These are phyloP conservation scores for Hippoglossus stenolepis DNA, from an alignment of 2,113 vertebrate genomes.

Conservation along the genomic window DNA sequence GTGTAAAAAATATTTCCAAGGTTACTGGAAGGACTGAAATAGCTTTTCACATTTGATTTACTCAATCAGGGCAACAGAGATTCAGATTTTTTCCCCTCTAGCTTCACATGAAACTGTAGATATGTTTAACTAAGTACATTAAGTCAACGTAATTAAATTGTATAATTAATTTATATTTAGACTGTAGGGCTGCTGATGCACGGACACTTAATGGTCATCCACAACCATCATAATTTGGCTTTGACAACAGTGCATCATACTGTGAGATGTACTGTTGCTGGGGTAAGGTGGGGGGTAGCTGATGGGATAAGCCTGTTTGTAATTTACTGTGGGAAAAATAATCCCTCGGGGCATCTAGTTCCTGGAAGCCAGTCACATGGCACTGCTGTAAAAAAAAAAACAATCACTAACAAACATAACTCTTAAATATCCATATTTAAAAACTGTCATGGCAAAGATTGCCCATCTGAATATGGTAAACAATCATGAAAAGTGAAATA, in stretches of 20 bases:
- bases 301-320: constrained; percentile 35
- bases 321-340: constrained; percentile 26
- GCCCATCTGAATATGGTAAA: not conserved
- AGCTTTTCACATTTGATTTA: not conserved
- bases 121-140: not conserved
- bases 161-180: not conserved
- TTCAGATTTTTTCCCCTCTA: not conserved
- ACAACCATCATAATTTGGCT: not conserved
- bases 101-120: not conserved
- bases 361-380: constrained; percentile 52
- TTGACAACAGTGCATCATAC: constrained; percentile 12
- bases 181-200: not conserved
- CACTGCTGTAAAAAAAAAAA: constrained; percentile 20
- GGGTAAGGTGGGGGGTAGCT: constrained; percentile 2
- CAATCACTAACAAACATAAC: constrained; percentile 45
- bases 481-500: not conserved
- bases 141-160: not conserved
- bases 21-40: not conserved
- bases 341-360: constrained; percentile 35
- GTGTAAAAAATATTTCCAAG: not conserved
- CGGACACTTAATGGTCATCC: not conserved
- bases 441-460: not conserved
- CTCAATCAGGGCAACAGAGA: not conserved
- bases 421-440: constrained; percentile 15
- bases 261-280: not conserved